These are phyloP conservation scores for Pithys albifrons DNA, from an alignment of 2,113 vertebrate genomes.

Conservation along the genomic window DNA sequence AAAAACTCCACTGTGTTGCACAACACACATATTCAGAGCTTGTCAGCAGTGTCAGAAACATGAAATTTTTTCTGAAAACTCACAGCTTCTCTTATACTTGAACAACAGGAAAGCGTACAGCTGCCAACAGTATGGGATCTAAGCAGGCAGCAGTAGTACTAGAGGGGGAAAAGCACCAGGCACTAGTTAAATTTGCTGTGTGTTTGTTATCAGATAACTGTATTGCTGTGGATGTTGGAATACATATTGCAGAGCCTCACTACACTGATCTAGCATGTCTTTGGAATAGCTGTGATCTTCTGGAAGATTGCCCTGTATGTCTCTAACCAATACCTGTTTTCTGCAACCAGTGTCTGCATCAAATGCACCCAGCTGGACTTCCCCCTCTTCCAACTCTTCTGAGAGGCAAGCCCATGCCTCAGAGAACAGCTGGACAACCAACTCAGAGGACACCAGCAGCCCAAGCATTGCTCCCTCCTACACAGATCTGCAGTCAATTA, in stretches of 20 bases:
- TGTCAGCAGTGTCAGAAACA: not conserved
- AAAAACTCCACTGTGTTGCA: not conserved
- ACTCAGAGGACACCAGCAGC: slow-evolving; percentile 77
- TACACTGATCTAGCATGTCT: not conserved
- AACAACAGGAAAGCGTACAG: not conserved
- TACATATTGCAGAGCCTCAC: not conserved
- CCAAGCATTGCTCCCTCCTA: slow-evolving; percentile 76
- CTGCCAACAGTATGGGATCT: not conserved
- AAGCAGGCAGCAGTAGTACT: not conserved
- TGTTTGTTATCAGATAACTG: not conserved
- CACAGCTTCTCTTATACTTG: not conserved
- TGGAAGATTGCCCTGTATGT: not conserved
- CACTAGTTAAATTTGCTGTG: not conserved
- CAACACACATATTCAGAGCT: not conserved
- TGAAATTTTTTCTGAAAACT: not conserved
- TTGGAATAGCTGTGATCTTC: not conserved
- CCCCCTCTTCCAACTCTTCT: slow-evolving; percentile 66
- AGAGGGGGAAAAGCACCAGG: not conserved
- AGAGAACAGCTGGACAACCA: slow-evolving; percentile 79
- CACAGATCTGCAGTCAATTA: slow-evolving; percentile 72
- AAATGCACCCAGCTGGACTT: slow-evolving; percentile 69
- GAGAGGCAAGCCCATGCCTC: slow-evolving; percentile 65
- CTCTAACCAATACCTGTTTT: not conserved
- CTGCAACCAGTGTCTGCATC: slow-evolving; percentile 53
- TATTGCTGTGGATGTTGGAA: not conserved